These are phyloP conservation scores for Seira ritae DNA, from an alignment of 2,888 invertebrate genomes.

Conservation along the genomic window DNA sequence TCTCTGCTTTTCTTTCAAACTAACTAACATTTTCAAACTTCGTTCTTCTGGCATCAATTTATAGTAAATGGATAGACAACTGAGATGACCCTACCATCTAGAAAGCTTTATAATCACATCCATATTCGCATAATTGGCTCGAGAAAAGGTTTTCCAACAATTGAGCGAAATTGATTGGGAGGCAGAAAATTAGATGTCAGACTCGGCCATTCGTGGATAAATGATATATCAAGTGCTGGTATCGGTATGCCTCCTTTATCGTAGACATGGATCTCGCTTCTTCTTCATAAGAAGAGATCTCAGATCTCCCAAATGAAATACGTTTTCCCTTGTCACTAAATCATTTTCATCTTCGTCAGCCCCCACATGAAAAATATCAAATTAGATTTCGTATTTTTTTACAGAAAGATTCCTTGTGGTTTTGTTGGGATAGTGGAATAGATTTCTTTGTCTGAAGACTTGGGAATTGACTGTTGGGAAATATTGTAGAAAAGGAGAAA, in stretches of 20 bases:
- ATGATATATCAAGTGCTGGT: background rate
- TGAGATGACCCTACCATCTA: background rate
- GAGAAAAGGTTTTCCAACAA: background rate
- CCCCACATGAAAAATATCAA: background rate
- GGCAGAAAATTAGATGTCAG: slow-evolving; percentile 9
- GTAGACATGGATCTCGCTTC: background rate
- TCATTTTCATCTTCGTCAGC: background rate
- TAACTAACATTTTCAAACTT: too few species aligned
- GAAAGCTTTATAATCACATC: background rate
- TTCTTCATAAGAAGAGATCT: too few species aligned
- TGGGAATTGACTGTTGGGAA: too few species aligned
- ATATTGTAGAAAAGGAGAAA: too few species aligned
- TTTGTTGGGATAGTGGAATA: too few species aligned
- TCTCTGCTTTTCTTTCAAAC: background rate
- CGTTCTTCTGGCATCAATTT: background rate
- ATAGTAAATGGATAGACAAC: background rate
- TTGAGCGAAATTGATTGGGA: background rate
- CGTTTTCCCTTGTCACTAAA: background rate
- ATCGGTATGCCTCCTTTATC: too few species aligned
- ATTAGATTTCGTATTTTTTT: background rate
- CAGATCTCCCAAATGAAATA: too few species aligned
- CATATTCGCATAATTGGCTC: background rate
- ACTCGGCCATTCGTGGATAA: background rate
- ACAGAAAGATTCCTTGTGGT: background rate
- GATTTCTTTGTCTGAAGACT: too few species aligned